A percentile compares a stretch with the other conserved stretches of the same genome.
These are phyloP conservation scores for Sinocyclocheilus anshuiensis DNA, from an alignment of 2,113 vertebrate species.

Conservation along the genomic window DNA sequence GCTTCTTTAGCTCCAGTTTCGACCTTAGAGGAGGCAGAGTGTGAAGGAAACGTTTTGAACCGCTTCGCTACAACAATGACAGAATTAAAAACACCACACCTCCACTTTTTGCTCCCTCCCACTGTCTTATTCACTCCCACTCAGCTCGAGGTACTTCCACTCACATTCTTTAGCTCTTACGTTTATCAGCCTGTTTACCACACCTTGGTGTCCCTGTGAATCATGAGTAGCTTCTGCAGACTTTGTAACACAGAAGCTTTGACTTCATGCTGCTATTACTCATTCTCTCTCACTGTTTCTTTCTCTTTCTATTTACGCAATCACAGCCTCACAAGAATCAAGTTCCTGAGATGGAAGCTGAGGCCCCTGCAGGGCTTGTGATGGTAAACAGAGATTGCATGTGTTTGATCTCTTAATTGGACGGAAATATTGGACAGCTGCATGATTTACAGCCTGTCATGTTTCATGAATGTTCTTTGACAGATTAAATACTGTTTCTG, in stretches of 20 bases:
- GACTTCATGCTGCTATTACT: not conserved
- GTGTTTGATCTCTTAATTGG: not conserved
- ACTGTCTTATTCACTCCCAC: not conserved
- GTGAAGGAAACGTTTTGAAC: not conserved
- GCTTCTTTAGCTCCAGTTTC: not conserved
- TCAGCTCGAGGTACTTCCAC: not conserved
- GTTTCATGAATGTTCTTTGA: not conserved
- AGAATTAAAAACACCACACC: not conserved
- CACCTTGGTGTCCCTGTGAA: constrained; percentile 18
- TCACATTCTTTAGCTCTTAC: constrained; percentile 22
- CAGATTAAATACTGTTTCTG: not conserved
- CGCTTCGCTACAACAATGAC: not conserved
- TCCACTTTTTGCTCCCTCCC: not conserved
- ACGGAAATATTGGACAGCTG: not conserved
- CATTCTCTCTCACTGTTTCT: not conserved
- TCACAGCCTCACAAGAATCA: not conserved
- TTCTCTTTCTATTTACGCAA: not conserved
- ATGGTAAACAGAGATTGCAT: not conserved
- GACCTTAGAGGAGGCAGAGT: not conserved
- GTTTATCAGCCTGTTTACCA: constrained; percentile 13
- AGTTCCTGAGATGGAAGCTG: not conserved
- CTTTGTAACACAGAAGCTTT: not conserved
- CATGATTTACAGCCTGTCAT: not conserved
- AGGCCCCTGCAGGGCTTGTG: not conserved
- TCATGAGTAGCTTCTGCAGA: not conserved